Base-by-base conservation (phyloP, 2,888 invertebrate genomes). In the Lepidochrysops patricia region DNA sequence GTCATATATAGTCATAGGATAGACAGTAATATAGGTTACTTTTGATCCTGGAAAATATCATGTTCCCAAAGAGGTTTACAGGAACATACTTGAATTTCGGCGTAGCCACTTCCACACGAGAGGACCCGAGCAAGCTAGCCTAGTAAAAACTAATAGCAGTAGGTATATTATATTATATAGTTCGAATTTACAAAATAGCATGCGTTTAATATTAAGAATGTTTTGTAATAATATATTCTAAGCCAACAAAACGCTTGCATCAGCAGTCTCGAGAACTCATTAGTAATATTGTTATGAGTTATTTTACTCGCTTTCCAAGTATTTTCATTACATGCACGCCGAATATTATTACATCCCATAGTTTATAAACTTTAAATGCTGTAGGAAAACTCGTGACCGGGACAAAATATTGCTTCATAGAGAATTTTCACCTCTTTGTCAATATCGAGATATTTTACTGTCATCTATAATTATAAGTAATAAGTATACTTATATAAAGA, bases 151-250 rank as follows among this genome's bases (percentile, higher is more conserved):
- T 35, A 13, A 35, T 35, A 4, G 13, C 13, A n/a, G 12, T 35
- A 35, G 2, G 35, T 35, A 35, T 5, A 13, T 19, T 1, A 23
- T 19, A 19, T 9, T 23, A 43, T 19, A 19, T 19, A 12, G 3
- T 23, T 7, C 43, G 19, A 3, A 43, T 19, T 6, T 13, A 43
- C 43, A 43, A 43, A 19, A 5, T 19, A 13, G 9, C 15, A 43
- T 43, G 37, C 37, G 43, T 43, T 43, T 43, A 43, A n/a, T n/a
- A n/a, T n/a, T n/a, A n/a, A n/a, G 43, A 43, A n/a, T n/a, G 43
- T 43, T 43, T 43, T 43, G 43, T 43, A 43, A 43, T 43, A 43
- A 43, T 43, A 43, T 43, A 43, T 43, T 4, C 43, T 23, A 19
- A 43, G 19, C 19, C 19, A 43, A 43, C 43, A 5, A 43, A 9